Percentiles rank a stretch among this genome's conserved stretches.
These are phyloP conservation scores for Sylvietta virens DNA, from an alignment of 2,113 vertebrate species.

Conservation along the genomic window DNA sequence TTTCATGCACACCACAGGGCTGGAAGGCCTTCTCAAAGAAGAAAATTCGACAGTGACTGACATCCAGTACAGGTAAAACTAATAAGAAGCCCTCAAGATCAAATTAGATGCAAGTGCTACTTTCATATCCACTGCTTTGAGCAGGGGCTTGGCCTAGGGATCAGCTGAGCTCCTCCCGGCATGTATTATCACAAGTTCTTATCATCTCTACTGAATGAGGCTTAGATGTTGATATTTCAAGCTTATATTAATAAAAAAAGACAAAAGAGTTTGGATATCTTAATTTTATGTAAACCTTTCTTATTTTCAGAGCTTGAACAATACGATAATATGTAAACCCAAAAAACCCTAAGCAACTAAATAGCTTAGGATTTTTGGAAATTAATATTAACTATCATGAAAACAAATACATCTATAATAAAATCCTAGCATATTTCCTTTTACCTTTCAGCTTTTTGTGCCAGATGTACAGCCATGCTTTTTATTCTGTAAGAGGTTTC, in stretches of 20 bases:
- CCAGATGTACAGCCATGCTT: background rate
- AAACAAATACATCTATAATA: background rate
- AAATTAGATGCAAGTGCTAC: background rate
- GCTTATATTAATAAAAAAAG: background rate
- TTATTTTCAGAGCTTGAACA: background rate
- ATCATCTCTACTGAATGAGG: background rate
- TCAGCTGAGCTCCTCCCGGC: background rate
- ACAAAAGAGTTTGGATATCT: background rate
- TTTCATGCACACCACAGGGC: background rate
- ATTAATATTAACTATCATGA: background rate
- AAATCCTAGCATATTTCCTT: background rate
- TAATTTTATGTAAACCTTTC: background rate
- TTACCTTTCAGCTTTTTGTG: background rate
- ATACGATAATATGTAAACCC: background rate
- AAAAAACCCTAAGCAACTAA: background rate
- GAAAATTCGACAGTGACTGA: background rate
- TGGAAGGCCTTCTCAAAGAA: background rate
- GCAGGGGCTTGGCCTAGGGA: background rate
- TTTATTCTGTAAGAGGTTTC: background rate
- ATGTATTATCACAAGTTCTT: background rate
- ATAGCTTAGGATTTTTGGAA: background rate
- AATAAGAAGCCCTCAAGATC: background rate
- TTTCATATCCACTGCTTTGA: background rate
- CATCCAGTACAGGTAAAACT: background rate
- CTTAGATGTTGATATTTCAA: background rate